Percentiles rank a stretch among this genome's conserved stretches.
These are phyloP conservation scores for Odontamblyopus lacepedii DNA, from an alignment of 2,797 vertebrate species.

Conservation along the genomic window DNA sequence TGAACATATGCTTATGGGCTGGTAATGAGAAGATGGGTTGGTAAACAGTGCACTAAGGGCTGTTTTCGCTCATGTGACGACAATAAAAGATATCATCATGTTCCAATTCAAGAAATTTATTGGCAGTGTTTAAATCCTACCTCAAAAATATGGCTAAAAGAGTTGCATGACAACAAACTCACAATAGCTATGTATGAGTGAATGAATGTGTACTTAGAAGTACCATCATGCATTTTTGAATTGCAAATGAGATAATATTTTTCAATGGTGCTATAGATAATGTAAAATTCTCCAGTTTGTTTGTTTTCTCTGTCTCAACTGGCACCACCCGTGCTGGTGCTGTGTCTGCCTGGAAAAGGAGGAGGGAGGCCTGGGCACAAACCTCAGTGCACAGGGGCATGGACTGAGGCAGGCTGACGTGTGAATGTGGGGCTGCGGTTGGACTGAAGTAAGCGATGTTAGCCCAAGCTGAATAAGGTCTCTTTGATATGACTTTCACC, in stretches of 20 bases:
- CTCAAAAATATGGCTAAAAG: slow-evolving; percentile 29
- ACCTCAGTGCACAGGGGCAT: slow-evolving; percentile 54
- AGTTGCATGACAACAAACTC: slow-evolving; percentile 2
- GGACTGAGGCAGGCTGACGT: slow-evolving; percentile 49
- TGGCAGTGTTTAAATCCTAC: slow-evolving; percentile 21
- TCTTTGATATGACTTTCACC: not conserved
- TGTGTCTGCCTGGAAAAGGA: slow-evolving; percentile 50
- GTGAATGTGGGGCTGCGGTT: slow-evolving; percentile 53
- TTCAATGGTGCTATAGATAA: slow-evolving; percentile 16
- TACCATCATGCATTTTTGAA: slow-evolving; percentile 34
- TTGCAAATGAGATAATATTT: slow-evolving; percentile 42
- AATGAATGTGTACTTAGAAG: slow-evolving; percentile 19
- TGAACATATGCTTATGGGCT: slow-evolving; percentile 68
- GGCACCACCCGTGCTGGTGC: slow-evolving; percentile 52
- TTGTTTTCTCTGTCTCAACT: slow-evolving; percentile 70
- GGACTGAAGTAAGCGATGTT: slow-evolving; percentile 4
- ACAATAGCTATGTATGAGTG: slow-evolving; percentile 26
- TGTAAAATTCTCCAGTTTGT: slow-evolving; percentile 73
- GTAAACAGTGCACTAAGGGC: slow-evolving; percentile 27
- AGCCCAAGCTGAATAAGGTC: not conserved
- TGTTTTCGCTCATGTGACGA: slow-evolving; percentile 34
- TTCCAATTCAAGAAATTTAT: slow-evolving; percentile 30
- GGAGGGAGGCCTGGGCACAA: slow-evolving; percentile 55
- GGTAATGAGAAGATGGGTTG: slow-evolving; percentile 56
- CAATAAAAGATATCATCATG: slow-evolving; percentile 27